phyloP scores from a whole-genome alignment of 2,888 invertebrate species.

The Sialis lutaria region DNA sequence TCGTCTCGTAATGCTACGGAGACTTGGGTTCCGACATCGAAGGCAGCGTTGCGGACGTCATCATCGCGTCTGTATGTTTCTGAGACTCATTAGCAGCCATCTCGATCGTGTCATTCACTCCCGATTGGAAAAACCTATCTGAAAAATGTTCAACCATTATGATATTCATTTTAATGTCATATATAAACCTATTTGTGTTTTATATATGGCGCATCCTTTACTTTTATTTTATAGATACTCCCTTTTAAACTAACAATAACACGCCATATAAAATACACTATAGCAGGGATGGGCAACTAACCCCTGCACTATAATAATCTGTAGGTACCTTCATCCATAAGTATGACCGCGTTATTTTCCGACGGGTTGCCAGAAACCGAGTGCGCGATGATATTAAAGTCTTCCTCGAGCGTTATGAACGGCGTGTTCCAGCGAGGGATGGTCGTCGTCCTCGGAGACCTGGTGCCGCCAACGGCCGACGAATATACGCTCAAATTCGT shows the following conservation, averaged over 20 bases:
- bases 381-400: constrained; percentile 84
- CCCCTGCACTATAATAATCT: constrained; percentile 19
- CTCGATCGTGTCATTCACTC: constrained; percentile 36
- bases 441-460: constrained; percentile 40
- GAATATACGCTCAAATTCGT: constrained; percentile 76
- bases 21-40: neutral
- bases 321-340: constrained; percentile 61
- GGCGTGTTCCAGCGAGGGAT: constrained; percentile 70
- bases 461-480: constrained; percentile 49
- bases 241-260: too few species aligned
- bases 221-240: too few species aligned
- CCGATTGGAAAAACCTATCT: constrained; percentile 47
- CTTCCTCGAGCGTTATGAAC: constrained; percentile 81
- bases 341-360: constrained; percentile 49
- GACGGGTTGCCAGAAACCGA: constrained; percentile 39
- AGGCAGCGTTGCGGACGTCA: neutral
- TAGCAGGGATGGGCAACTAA: neutral
- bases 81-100: constrained; percentile 13
- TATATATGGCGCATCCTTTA: too few species aligned
- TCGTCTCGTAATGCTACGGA: neutral
- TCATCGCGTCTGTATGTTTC: neutral
- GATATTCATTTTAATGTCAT: neutral
- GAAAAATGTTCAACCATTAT: constrained; percentile 13
- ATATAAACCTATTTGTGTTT: too few species aligned
- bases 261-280: neutral